Evolutionary conservation across 2,888 invertebrate genomes (phyloP).

Genomic region (Agriopis aurantiaria): DNA sequence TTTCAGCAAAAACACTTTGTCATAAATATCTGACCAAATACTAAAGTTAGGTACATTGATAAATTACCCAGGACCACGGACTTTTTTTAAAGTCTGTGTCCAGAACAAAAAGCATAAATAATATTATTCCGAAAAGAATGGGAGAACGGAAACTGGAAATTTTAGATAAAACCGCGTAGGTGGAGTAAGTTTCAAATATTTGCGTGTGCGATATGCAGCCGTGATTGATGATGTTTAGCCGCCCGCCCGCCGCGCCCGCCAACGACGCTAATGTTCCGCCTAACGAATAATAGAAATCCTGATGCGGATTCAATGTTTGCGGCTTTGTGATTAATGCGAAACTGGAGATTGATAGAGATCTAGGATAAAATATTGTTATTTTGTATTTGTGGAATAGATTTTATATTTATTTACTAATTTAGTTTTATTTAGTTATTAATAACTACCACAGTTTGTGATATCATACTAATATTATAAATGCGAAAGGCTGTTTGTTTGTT

Average conservation of each 20-base stretch:
- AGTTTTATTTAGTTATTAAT: too few relatives aligned
- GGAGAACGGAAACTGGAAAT: background rate
- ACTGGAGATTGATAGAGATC: slow-evolving; percentile 35
- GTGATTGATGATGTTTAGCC: slow-evolving; percentile 64
- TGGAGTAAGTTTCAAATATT: slow-evolving; percentile 28
- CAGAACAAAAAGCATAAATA: background rate
- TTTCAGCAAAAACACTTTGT: too few relatives aligned
- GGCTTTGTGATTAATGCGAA: slow-evolving; percentile 37
- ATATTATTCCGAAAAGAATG: too few relatives aligned
- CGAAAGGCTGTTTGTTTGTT: too few relatives aligned
- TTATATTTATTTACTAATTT: too few relatives aligned
- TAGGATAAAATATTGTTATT: background rate
- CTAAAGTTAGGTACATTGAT: too few relatives aligned
- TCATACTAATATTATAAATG: too few relatives aligned
- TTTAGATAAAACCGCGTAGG: background rate
- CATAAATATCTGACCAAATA: too few relatives aligned
- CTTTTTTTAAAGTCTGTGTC: too few relatives aligned
- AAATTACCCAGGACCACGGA: too few relatives aligned
- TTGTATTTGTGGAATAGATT: background rate
- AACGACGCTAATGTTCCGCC: slow-evolving; percentile 55
- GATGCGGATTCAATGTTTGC: slow-evolving; percentile 41
- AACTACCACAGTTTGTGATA: too few relatives aligned
- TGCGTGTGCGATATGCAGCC: slow-evolving; percentile 44
- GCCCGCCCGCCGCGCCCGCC: slow-evolving; percentile 20
- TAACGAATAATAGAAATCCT: slow-evolving; percentile 52